A percentile compares a stretch with the other conserved stretches of the same genome.
Evolutionary conservation across 2,888 invertebrate genomes (phyloP).

Genomic region (Cryptocheilus praepositus): DNA sequence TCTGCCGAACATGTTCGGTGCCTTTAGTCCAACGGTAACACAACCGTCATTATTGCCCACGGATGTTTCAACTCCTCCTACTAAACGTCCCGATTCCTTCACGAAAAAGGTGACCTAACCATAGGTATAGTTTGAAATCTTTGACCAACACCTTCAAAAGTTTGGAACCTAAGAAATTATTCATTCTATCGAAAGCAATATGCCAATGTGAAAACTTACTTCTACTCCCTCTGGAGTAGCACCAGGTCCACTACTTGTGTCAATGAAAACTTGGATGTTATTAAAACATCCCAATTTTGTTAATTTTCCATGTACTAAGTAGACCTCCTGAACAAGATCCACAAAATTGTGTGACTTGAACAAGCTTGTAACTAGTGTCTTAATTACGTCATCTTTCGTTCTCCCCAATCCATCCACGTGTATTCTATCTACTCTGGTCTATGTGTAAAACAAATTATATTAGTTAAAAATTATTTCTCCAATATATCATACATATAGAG

Average conservation of each 20-base stretch:
- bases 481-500: not conserved
- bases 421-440: slow-evolving; percentile 90
- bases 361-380: slow-evolving; percentile 86
- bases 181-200: slow-evolving; percentile 51
- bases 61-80: slow-evolving; percentile 90
- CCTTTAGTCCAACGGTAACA: slow-evolving; percentile 83
- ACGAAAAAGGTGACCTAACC: slow-evolving; percentile 84
- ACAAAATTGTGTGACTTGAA: slow-evolving; percentile 91
- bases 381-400: slow-evolving; percentile 92
- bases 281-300: slow-evolving; percentile 93
- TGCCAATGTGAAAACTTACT: slow-evolving; percentile 74
- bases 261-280: slow-evolving; percentile 89
- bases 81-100: slow-evolving; percentile 86
- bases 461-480: too few species aligned
- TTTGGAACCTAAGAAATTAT: slow-evolving; percentile 50
- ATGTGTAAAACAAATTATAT: slow-evolving; percentile 12
- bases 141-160: slow-evolving; percentile 26
- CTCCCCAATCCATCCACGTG: slow-evolving; percentile 89
- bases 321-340: slow-evolving; percentile 85
- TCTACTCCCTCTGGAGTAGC: slow-evolving; percentile 89
- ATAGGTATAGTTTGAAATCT: slow-evolving; percentile 10
- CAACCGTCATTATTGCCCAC: slow-evolving; percentile 96
- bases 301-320: slow-evolving; percentile 83
- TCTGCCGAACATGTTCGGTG: slow-evolving; percentile 91
- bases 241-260: slow-evolving; percentile 87